These are phyloP conservation scores for Ligdia adustata DNA, from an alignment of 2,888 invertebrate species.

Conservation along the genomic window DNA sequence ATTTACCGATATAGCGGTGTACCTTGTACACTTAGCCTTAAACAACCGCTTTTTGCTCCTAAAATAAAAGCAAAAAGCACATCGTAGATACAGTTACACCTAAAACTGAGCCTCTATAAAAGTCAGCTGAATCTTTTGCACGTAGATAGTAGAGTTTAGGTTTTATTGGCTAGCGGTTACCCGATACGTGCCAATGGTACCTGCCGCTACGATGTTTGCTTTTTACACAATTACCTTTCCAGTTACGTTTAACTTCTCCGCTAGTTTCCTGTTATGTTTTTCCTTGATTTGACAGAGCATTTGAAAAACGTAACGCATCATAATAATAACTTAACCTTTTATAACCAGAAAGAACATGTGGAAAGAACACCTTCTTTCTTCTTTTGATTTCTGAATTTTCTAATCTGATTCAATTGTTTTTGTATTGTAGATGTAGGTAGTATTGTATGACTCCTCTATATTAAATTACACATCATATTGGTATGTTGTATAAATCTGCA, in stretches of 20 bases:
- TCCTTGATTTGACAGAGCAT: constrained; percentile 17
- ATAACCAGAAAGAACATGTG: no score
- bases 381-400: no score
- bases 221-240: constrained; percentile 36
- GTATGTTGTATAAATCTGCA: no score
- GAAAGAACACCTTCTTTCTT: no score
- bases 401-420: no score
- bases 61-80: constrained; percentile 28
- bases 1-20: not conserved
- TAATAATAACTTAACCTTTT: no score
- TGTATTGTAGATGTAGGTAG: no score
- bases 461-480: no score
- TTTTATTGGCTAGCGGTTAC: constrained; percentile 37
- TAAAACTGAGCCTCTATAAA: constrained; percentile 31
- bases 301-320: no score
- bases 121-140: constrained; percentile 37
- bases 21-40: constrained; percentile 6
- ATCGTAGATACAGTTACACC: constrained; percentile 31
- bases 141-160: constrained; percentile 31
- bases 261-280: constrained; percentile 27
- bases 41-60: constrained; percentile 22
- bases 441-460: no score
- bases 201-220: constrained; percentile 29
- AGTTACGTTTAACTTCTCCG: constrained; percentile 31
- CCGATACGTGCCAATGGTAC: constrained; percentile 36